These are phyloP conservation scores for Halocynthia aurantium DNA, from an alignment of 23 tunicate genomes.

Conservation along the genomic window DNA sequence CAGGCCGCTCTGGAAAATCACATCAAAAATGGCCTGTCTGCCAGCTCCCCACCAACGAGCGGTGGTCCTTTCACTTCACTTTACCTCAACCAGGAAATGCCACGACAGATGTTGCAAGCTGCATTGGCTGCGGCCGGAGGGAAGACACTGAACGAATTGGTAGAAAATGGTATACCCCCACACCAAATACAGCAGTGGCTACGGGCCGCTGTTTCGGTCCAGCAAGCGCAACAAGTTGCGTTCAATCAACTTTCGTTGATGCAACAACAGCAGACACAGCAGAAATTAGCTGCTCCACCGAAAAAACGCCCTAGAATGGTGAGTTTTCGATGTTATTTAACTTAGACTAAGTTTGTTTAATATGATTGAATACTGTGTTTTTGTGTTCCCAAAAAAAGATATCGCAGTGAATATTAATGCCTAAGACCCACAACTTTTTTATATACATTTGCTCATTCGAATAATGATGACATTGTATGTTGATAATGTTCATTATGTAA, in stretches of 20 bases:
- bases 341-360: too few relatives aligned
- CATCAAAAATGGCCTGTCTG: constrained; percentile 1
- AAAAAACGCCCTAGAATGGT: constrained; percentile 45
- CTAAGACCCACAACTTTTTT: too few relatives aligned
- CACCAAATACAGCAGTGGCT: constrained; percentile 8
- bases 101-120: constrained; percentile 4
- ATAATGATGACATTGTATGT: too few relatives aligned
- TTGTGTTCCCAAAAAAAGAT: too few relatives aligned
- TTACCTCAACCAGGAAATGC: not conserved
- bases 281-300: constrained; percentile 23
- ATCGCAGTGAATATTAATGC: too few relatives aligned
- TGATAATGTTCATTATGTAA: too few relatives aligned
- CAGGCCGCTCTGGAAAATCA: constrained; percentile 2
- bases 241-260: not conserved
- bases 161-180: not conserved
- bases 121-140: not conserved
- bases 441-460: too few relatives aligned
- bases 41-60: not conserved
- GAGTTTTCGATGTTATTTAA: not conserved
- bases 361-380: not conserved
- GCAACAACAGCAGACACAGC: constrained; percentile 34
- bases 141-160: not conserved
- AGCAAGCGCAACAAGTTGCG: constrained; percentile 51
- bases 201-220: constrained; percentile 27
- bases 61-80: not conserved